Conservation (phyloP, 1,140 invertebrate species). For the Arion vulgaris region DNA sequence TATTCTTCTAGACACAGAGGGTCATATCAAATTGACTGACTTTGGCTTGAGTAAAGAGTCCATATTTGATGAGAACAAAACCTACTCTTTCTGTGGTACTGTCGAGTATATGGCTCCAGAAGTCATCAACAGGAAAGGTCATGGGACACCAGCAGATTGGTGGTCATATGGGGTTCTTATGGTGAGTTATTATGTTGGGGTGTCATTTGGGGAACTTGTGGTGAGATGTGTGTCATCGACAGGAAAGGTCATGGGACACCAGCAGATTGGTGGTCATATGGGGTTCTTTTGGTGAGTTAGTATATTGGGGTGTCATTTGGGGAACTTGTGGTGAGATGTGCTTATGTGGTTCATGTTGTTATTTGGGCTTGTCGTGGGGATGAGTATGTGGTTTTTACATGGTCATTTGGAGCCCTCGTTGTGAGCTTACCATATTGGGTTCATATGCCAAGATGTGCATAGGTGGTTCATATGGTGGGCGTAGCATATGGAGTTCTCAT, state of each 20-base stretch:
- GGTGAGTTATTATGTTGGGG: conserved; percentile 77
- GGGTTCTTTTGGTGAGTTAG: conserved; percentile 93
- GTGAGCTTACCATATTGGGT: too few relatives aligned
- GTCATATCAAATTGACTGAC: conserved; percentile 98
- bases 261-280: conserved; percentile 99
- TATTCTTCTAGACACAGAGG: conserved; percentile 95
- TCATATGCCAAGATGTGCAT: too few relatives aligned
- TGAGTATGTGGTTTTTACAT: too few relatives aligned
- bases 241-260: conserved; percentile 98
- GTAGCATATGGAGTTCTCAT: too few relatives aligned
- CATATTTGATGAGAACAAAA: conserved; percentile 79
- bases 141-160: conserved; percentile 98
- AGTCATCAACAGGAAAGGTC: conserved; percentile 98
- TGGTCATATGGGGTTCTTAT: conserved; percentile 99
- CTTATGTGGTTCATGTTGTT: too few relatives aligned
- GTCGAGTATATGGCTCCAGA: conserved; percentile 82
- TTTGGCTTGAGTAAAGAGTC: conserved; percentile 98
- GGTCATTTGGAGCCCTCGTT: too few relatives aligned
- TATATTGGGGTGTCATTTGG: background rate
- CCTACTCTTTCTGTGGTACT: conserved; percentile 98
- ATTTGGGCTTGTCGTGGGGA: too few relatives aligned
- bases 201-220: background rate
- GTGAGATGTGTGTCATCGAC: conserved; percentile 88
- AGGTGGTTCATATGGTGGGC: too few relatives aligned
- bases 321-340: too few relatives aligned